Conservation (phyloP, 2,888 invertebrate genomes). For the Melitaea athalia region DNA sequence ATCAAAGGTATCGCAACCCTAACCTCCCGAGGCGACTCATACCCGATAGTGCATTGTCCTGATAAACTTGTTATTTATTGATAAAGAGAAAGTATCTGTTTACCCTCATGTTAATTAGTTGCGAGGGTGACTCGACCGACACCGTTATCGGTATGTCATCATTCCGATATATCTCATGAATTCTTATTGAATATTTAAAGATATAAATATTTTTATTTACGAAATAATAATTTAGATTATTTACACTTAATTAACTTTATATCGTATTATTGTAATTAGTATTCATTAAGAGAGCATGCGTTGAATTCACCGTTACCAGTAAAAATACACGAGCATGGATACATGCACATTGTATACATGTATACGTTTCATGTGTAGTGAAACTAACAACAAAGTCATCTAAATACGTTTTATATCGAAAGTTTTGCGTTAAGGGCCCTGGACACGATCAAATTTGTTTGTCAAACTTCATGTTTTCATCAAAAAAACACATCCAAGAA, state of each 20-base stretch:
- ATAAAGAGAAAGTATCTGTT: conserved; percentile 75
- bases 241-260: not conserved
- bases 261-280: not conserved
- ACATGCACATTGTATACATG: too few species aligned
- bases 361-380: too few species aligned
- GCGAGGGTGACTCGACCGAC: conserved; percentile 49
- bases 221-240: not conserved
- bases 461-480: too few species aligned
- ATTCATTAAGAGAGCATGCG: too few species aligned
- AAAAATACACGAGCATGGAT: too few species aligned
- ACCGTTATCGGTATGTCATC: conserved; percentile 45
- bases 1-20: conserved; percentile 48
- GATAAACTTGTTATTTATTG: conserved; percentile 75
- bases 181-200: conserved; percentile 2
- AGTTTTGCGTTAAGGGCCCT: too few species aligned
- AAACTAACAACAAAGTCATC: too few species aligned
- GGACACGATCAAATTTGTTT: too few species aligned
- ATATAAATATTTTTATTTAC: not conserved
- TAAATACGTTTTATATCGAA: too few species aligned
- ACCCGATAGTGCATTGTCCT: conserved; percentile 78
- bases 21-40: conserved; percentile 48
- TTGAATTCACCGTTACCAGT: too few species aligned
- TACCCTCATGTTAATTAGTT: conserved; percentile 59
- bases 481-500: too few species aligned
- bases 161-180: conserved; percentile 31